Conservation (phyloP, 2,113 vertebrate species). For the Caretta caretta region DNA sequence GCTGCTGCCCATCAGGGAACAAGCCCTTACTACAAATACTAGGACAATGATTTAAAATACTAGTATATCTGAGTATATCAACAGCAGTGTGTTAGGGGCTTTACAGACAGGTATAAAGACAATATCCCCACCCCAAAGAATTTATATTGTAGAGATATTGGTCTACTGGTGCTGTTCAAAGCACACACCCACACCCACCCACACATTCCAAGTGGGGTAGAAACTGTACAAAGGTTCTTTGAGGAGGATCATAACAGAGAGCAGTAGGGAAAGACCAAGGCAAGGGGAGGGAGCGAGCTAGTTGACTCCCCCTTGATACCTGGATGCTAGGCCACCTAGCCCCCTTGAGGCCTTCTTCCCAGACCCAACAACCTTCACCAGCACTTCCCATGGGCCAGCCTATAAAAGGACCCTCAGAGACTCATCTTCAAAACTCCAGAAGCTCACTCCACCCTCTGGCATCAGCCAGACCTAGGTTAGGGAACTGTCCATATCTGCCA, state of each 20-base stretch:
- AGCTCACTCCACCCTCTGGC: too few species aligned
- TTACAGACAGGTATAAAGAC: background rate
- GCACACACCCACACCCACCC: too few species aligned
- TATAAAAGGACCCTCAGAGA: background rate
- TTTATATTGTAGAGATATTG: too few species aligned
- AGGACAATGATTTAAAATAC: background rate
- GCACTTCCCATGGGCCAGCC: background rate
- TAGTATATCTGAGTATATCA: background rate
- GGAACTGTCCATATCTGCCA: too few species aligned
- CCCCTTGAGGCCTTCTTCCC: background rate
- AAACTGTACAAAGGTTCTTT: background rate
- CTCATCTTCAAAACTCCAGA: too few species aligned
- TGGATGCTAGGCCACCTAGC: too few species aligned
- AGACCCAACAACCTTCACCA: background rate
- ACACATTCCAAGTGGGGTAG: too few species aligned
- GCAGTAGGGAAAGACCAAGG: background rate
- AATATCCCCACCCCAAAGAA: background rate
- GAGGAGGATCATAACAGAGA: background rate
- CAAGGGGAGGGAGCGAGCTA: background rate
- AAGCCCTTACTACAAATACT: background rate
- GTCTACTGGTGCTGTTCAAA: too few species aligned
- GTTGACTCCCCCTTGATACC: background rate
- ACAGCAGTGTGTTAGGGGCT: background rate
- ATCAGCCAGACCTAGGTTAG: too few species aligned
- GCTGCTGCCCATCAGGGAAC: background rate